phyloP scores from a whole-genome alignment of 2,888 invertebrate genomes.

The Eilema griseolum region DNA sequence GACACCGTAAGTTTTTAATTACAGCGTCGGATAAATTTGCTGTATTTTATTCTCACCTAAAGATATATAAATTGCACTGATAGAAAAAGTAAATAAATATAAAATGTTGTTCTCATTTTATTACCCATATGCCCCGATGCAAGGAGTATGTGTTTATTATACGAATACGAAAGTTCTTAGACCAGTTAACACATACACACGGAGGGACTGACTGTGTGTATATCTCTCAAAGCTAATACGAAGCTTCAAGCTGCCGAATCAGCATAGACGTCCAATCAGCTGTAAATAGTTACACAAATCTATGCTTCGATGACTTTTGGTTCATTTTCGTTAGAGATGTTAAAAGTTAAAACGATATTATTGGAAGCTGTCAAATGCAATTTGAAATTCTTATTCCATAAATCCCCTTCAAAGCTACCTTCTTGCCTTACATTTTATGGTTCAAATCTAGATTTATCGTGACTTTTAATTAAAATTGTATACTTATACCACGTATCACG shows the following conservation, averaged over 20 bases:
- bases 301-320: constrained; percentile 17
- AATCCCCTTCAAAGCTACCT: neutral
- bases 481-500: neutral
- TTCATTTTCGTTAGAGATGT: constrained; percentile 7
- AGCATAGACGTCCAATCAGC: neutral
- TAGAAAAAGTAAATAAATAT: no score
- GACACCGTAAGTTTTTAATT: neutral
- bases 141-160: neutral
- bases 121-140: no score
- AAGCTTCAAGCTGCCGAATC: neutral
- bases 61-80: no score
- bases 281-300: constrained; percentile 19
- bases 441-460: neutral
- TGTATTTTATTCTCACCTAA: no score
- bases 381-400: no score
- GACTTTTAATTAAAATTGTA: neutral
- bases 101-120: no score
- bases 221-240: constrained; percentile 13
- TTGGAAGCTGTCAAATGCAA: neutral
- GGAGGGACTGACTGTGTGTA: neutral
- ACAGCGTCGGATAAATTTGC: neutral
- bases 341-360: neutral
- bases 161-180: neutral
- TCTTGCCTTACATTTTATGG: neutral
- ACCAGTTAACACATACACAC: neutral